Evolutionary conservation across 2,888 invertebrate genomes (phyloP).

Genomic region (Megastigmus dorsalis): DNA sequence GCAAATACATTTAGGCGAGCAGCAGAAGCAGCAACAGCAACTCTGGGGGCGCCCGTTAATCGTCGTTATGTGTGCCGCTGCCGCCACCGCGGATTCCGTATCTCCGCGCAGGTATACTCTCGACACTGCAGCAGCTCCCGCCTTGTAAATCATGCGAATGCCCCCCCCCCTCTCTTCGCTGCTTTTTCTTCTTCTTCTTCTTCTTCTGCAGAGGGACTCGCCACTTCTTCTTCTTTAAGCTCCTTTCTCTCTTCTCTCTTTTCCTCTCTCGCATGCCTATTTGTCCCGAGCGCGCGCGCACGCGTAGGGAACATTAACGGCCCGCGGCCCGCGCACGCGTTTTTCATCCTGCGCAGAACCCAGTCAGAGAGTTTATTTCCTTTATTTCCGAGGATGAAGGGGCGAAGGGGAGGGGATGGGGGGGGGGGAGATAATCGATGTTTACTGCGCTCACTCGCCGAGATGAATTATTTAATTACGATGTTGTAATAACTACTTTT

Average conservation of each 20-base stretch:
- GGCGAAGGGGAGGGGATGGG: too few relatives aligned
- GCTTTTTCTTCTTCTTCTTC: slow-evolving; percentile 27
- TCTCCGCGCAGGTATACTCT: not conserved
- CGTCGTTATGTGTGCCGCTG: slow-evolving; percentile 49
- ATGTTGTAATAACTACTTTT: too few relatives aligned
- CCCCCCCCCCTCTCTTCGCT: slow-evolving; percentile 14
- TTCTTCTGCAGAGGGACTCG: too few relatives aligned
- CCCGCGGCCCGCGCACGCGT: too few relatives aligned
- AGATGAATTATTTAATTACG: too few relatives aligned
- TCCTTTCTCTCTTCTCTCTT: slow-evolving; percentile 28
- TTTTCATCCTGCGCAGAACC: too few relatives aligned
- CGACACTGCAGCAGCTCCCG: not conserved
- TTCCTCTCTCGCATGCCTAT: slow-evolving; percentile 47
- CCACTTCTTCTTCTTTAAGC: slow-evolving; percentile 26
- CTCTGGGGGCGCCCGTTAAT: slow-evolving; percentile 51
- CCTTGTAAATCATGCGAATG: slow-evolving; percentile 29
- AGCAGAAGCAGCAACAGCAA: too few relatives aligned
- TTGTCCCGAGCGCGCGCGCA: not conserved
- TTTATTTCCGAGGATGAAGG: too few relatives aligned
- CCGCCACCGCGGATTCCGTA: slow-evolving; percentile 43
- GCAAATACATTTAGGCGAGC: slow-evolving; percentile 56
- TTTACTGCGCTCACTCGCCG: too few relatives aligned
- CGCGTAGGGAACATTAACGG: too few relatives aligned
- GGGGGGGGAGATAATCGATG: too few relatives aligned
- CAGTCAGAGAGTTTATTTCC: too few relatives aligned